A percentile compares a stretch with the other conserved stretches of the same genome.
phyloP scores from a whole-genome alignment of 2,888 invertebrate species.

The Lordiphosa fenestrarum region DNA sequence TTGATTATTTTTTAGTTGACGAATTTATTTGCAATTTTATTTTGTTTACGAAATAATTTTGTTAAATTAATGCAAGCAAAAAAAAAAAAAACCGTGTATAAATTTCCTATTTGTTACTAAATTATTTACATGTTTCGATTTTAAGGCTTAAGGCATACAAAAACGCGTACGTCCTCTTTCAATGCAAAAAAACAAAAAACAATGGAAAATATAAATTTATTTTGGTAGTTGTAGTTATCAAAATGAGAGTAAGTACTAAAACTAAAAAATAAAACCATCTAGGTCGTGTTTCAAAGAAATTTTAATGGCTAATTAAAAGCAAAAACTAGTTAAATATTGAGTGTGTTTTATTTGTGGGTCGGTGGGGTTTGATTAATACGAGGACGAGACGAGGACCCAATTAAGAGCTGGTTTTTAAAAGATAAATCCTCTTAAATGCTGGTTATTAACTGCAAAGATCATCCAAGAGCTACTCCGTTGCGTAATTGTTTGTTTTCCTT shows the following conservation, averaged over 20 bases:
- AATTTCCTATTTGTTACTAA: constrained; percentile 38
- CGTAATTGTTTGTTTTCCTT: too few relatives aligned
- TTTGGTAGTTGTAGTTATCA: constrained; percentile 45
- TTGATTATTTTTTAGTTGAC: constrained; percentile 24
- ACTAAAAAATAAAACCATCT: constrained; percentile 24
- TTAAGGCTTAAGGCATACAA: constrained; percentile 39
- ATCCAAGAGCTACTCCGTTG: too few relatives aligned
- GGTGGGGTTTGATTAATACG: too few relatives aligned
- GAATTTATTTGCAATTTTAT: constrained; percentile 74
- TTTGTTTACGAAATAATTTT: constrained; percentile 74
- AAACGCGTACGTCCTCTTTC: constrained; percentile 51
- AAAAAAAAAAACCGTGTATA: constrained; percentile 39
- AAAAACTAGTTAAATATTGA: constrained; percentile 29
- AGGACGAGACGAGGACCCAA: too few relatives aligned
- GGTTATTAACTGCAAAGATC: too few relatives aligned
- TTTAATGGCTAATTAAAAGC: constrained; percentile 59
- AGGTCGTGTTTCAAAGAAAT: constrained; percentile 54
- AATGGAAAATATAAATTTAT: constrained; percentile 35
- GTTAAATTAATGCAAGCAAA: constrained; percentile 47
- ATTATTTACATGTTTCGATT: constrained; percentile 33
- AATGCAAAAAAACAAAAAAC: constrained; percentile 20
- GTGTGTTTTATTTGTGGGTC: too few relatives aligned
- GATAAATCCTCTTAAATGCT: too few relatives aligned
- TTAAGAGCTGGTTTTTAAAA: too few relatives aligned
- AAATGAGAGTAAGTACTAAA: constrained; percentile 32